Base-by-base conservation (phyloP, 2,888 invertebrate species). In the Dolichopus griseipennis region DNA sequence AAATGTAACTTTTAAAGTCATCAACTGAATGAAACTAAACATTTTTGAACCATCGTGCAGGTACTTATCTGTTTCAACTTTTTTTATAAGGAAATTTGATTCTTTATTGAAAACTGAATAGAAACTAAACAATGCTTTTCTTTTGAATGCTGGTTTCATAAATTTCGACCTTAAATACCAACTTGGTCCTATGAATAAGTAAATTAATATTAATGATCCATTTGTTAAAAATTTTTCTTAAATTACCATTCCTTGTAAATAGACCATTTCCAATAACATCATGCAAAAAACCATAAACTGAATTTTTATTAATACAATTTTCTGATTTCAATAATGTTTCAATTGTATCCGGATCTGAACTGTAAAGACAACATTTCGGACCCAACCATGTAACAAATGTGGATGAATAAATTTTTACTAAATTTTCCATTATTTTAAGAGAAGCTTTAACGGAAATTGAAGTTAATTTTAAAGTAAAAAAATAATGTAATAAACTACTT, bases 71-170 rank as follows among this genome's bases (percentile, higher is more conserved):
- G 67, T 10, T 6, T 73, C 70, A n/a, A 78, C 68, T 37, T 76
- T 78, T 2, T 73, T 27, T 7, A 79, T 67, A 22, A 79, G 68
- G 1, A 74, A 73, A 66, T 77, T 71, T 1, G 78, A 75, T 67
- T 78, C 76, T 10, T 72, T 72, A 74, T 79, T 79, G 64, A 79
- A 79, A 67, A 78, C 77, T 61, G 79, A 77, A 68, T 78, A 67
- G 69, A 79, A 79, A 33, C 75, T 75, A 67, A 72, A 70, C 4
- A 79, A 71, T 22, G 75, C 72, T 71, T 75, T 75, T 12, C 78
- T 77, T 18, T 77, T 75, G 67, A 79, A 79, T 20, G 79, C 79
- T 18, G 79, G 80, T 73, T 79, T 79, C 18, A 79, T 78, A 4
- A 79, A 75, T 7, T 79, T 78, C 8, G 37, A 37, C 8, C 37